Evolutionary conservation across 2,888 invertebrate genomes (phyloP).

Genomic region (Apamea anceps): DNA sequence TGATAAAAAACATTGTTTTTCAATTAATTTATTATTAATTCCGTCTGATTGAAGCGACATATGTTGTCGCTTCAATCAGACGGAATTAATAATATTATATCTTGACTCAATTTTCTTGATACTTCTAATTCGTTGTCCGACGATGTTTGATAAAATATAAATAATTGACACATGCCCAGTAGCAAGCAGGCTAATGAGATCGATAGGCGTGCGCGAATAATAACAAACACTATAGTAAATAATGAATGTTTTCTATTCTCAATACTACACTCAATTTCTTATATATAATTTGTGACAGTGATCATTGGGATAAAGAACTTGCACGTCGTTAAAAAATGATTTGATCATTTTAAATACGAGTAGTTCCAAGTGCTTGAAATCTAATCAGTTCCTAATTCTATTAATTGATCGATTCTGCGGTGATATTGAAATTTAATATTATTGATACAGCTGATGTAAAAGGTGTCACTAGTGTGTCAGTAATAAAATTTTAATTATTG

Average conservation of each 20-base stretch:
- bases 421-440: constrained; percentile 18
- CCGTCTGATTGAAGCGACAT: constrained; percentile 28
- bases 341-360: constrained; percentile 30
- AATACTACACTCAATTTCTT: not conserved
- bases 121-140: constrained; percentile 14
- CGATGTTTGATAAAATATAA: constrained; percentile 48
- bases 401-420: constrained; percentile 24
- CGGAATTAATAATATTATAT: too few relatives aligned
- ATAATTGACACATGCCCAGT: constrained; percentile 50
- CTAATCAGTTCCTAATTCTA: constrained; percentile 47
- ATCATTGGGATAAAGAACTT: constrained; percentile 15
- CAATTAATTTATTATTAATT: constrained; percentile 13
- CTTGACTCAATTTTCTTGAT: constrained; percentile 40
- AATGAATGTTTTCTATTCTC: constrained; percentile 21
- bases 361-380: constrained; percentile 26
- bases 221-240: constrained; percentile 36
- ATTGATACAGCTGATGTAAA: constrained; percentile 15
- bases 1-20: constrained; percentile 3
- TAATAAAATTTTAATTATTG: constrained; percentile 45
- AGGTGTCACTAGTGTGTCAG: constrained; percentile 10
- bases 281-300: constrained; percentile 47
- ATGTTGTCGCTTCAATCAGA: too few relatives aligned
- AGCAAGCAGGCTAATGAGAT: constrained; percentile 36
- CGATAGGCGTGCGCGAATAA: constrained; percentile 50
- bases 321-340: constrained; percentile 23